A percentile compares a stretch with the other conserved stretches of the same genome.
Evolutionary conservation across 2,797 vertebrate genomes (phyloP).

Genomic region (Sorex maritimensis): DNA sequence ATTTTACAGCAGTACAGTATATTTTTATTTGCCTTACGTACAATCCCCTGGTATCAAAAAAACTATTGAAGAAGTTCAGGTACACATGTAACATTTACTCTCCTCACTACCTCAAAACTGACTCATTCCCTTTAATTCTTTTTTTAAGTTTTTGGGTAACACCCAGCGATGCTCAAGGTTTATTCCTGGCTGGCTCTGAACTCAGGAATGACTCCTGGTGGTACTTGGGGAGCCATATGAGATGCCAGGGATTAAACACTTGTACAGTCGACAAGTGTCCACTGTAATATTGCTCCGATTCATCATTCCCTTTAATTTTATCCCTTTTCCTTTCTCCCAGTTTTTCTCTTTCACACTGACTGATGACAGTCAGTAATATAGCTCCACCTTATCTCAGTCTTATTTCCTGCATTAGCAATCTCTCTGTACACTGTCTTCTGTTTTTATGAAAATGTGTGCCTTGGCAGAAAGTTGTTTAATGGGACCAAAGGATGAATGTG

Average conservation of each 20-base stretch:
- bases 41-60: not conserved
- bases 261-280: too few relatives aligned
- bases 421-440: slow-evolving; percentile 39
- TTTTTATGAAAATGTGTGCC: slow-evolving; percentile 57
- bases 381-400: slow-evolving; percentile 30
- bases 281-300: too few relatives aligned
- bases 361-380: not conserved
- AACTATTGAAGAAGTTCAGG: not conserved
- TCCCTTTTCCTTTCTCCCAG: slow-evolving; percentile 25
- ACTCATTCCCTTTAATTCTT: not conserved
- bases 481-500: not conserved
- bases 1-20: not conserved
- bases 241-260: too few relatives aligned
- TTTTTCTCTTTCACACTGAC: slow-evolving; percentile 7
- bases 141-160: not conserved
- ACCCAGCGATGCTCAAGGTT: too few relatives aligned
- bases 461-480: slow-evolving; percentile 48
- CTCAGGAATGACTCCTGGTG: too few relatives aligned
- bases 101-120: not conserved
- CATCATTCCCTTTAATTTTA: too few relatives aligned
- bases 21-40: not conserved
- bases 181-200: too few relatives aligned
- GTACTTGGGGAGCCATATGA: too few relatives aligned
- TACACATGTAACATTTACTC: not conserved
- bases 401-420: slow-evolving; percentile 17